Evolutionary conservation across 2,113 vertebrate species (phyloP).

Genomic region (Syngnathoides biaculeatus): DNA sequence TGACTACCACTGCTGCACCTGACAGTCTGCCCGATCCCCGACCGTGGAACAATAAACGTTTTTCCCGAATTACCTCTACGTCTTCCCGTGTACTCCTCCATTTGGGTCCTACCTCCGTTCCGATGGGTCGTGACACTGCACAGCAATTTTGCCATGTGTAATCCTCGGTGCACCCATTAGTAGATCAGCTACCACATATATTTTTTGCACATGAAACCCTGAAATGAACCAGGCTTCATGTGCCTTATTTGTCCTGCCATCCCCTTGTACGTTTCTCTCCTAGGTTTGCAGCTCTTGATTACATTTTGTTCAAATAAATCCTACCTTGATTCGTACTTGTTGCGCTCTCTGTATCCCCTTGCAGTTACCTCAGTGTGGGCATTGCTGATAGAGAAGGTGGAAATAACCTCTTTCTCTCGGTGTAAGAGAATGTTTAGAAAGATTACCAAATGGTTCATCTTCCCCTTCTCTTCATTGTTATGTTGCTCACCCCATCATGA

Average conservation of each 20-base stretch:
- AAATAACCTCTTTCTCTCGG: not conserved
- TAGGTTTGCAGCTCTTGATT: not conserved
- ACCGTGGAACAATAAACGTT: no score
- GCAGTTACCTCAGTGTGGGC: not conserved
- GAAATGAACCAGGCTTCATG: not conserved
- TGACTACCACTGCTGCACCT: no score
- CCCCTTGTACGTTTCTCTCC: not conserved
- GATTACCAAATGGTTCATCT: not conserved
- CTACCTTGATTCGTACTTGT: not conserved
- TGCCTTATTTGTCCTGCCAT: not conserved
- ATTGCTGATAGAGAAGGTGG: constrained; percentile 2
- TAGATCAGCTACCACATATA: no score
- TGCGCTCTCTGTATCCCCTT: not conserved
- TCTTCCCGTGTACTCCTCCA: no score
- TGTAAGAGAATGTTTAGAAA: not conserved
- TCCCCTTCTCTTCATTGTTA: not conserved
- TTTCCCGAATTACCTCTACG: no score
- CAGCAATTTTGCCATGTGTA: no score
- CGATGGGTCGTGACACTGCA: no score
- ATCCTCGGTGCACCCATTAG: no score
- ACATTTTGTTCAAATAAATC: not conserved
- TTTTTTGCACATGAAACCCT: not conserved
- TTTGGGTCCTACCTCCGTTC: no score
- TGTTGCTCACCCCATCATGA: not conserved
- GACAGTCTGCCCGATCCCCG: no score